Evolutionary conservation across 2,797 vertebrate genomes (phyloP), one percentile per base, ranked within the genome.

Genomic region (Falco concolor): DNA sequence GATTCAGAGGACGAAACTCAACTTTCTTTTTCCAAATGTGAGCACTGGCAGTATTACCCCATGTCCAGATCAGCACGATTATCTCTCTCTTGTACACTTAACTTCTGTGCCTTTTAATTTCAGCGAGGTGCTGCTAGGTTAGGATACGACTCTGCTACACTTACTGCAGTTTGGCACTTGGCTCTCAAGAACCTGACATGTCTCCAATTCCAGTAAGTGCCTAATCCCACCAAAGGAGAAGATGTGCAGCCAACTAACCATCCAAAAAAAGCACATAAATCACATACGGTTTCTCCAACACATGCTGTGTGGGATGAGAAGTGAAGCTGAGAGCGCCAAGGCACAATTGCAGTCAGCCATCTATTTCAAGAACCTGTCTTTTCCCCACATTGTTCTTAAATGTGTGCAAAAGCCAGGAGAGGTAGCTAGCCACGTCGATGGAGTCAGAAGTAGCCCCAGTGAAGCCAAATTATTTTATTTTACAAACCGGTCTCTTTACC

Each of bases 361-460:
- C 40, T 74, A 25, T 45, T 83, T 57, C 34, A 72, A 88, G 34
- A 78, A n/a, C 1, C 9, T 61, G 4, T 0, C 50, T 68, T 53
- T 73, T 50, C 52, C 52, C 60, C 56, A 28, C 21, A 12, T 11
- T 54, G 8, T 20, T 50, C 25, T 63, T 64, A 40, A 52, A 56
- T 6, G 4, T 24, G 6, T 57, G 14, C 20, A n/a, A 79, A 65
- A 42, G 24, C 22, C 3, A 4, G 20, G 7, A 20, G 82, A 76
- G 13, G 1, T 8, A 87, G 40, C 24, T 28, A 79, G 34, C 13
- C 8, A 30, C 5, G 44, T 14, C 2, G 1, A 17, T 63, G 13
- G 34, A 74, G 49, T 34, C 10, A 27, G 11, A 81, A 75, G 4
- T 1, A 53, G 9, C 6, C 25, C 25, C 0, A 0, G 13, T 16